Evolutionary conservation across 2,797 vertebrate species (phyloP), one percentile per base, ranked within the genome.

Genomic region (Pitangus sulphuratus): DNA sequence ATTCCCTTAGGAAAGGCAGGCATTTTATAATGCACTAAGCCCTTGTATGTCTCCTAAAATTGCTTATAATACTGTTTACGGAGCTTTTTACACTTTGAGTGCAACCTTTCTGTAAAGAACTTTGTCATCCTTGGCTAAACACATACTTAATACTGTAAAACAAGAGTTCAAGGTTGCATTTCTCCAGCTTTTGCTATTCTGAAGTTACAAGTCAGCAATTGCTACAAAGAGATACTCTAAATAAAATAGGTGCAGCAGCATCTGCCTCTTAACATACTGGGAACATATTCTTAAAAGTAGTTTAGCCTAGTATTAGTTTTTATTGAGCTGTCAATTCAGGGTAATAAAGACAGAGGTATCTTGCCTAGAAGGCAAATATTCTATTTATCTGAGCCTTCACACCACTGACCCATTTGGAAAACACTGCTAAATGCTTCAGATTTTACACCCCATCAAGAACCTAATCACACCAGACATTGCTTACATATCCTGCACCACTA

Each of bases 401-500:
- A 76, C 15, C 51, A 35, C 53, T 24, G 44, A 70, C 26, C 30
- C 11, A 11, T 72, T 54, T 80, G 77, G 53, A 91, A 91, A 76
- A n/a, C 6, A 61, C 31, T 35, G 16, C 44, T 70, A 76, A 72
- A 33, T 2, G 4, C n/a, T 89, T 88, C 11, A 86, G 44, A n/a
- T 57, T 66, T 76, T 30, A 90, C 45, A 64, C 9, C 60, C 71
- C 35, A 10, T 11, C 48, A 76, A 65, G 56, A 94, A 80, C n/a
- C 35, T 12, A 19, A 60, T 6, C 14, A 65, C n/a, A 47, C 2
- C 6, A 94, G 93, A 51, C 47, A 19, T 64, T 91, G 98, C 99
- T 99, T 98, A 99, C 99, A 99, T 99, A 86, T 99, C 99, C 93
- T 99, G 99, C 94, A 99, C 99, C 79, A 99, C 99, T 16, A 99